phyloP scores from a whole-genome alignment of 2,797 vertebrate species.

The Parotocinclus haroldoi region DNA sequence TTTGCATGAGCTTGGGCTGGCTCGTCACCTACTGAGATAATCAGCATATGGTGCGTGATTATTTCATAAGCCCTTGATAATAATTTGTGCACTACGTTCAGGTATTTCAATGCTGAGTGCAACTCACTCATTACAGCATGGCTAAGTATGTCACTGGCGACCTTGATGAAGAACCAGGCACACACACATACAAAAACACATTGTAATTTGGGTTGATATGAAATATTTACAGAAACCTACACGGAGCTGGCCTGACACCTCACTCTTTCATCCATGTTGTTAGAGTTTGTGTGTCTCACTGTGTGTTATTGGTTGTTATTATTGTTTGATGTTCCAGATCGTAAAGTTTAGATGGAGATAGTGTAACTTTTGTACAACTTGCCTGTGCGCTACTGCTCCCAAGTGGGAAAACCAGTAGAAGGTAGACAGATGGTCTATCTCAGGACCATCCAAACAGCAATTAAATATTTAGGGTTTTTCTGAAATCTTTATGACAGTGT shows the following conservation, averaged over 20 bases:
- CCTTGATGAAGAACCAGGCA: slow-evolving; percentile 53
- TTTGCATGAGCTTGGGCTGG: slow-evolving; percentile 1
- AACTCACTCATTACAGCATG: slow-evolving; percentile 37
- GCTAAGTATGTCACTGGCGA: slow-evolving; percentile 43
- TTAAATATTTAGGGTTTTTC: slow-evolving; percentile 64
- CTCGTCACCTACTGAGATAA: slow-evolving; percentile 11
- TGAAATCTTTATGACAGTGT: slow-evolving; percentile 67
- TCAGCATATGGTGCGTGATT: slow-evolving; percentile 44
- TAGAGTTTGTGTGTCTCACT: neutral
- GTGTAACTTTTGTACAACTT: slow-evolving; percentile 33
- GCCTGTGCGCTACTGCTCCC: slow-evolving; percentile 30
- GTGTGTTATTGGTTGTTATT: neutral
- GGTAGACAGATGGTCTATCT: slow-evolving; percentile 66
- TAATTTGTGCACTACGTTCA: slow-evolving; percentile 38
- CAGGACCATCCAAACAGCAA: slow-evolving; percentile 50
- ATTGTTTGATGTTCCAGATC: slow-evolving; percentile 3
- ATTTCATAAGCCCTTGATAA: slow-evolving; percentile 48
- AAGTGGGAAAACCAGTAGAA: slow-evolving; percentile 48
- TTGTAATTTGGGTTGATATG: slow-evolving; percentile 57
- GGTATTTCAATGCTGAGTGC: slow-evolving; percentile 35
- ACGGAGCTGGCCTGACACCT: slow-evolving; percentile 31
- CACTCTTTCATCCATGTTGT: slow-evolving; percentile 12
- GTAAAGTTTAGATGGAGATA: slow-evolving; percentile 10
- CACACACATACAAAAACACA: slow-evolving; percentile 57
- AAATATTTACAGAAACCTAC: slow-evolving; percentile 61